Percentiles rank a stretch among this genome's conserved stretches.
Conservation (phyloP, 2,888 invertebrate species). For the Plemyria rubiginata region DNA sequence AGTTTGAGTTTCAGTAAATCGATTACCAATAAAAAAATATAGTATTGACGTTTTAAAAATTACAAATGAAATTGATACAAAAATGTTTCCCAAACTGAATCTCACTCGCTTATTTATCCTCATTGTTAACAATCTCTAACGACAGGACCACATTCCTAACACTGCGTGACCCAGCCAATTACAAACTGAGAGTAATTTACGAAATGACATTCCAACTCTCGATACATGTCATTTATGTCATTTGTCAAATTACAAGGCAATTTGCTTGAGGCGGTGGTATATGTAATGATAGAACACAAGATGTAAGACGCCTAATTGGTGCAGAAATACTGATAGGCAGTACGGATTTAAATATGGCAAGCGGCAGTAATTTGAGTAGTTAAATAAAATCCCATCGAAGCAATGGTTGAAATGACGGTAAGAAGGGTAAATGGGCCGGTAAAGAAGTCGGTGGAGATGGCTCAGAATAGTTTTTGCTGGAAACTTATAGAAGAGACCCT, state of each 20-base stretch:
- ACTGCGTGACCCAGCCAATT: slow-evolving; percentile 70
- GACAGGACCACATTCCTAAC: slow-evolving; percentile 59
- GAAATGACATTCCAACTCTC: slow-evolving; percentile 74
- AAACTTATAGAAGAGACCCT: no score
- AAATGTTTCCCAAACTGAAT: slow-evolving; percentile 14
- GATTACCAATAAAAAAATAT: no score
- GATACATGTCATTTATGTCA: slow-evolving; percentile 70
- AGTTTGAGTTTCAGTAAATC: no score
- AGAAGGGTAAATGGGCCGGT: no score
- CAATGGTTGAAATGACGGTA: slow-evolving; percentile 2
- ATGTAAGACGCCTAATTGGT: slow-evolving; percentile 38
- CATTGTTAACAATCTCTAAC: slow-evolving; percentile 21
- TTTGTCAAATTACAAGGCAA: slow-evolving; percentile 69
- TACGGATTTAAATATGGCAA: slow-evolving; percentile 25
- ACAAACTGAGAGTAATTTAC: slow-evolving; percentile 64
- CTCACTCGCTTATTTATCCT: slow-evolving; percentile 15
- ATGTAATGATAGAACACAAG: slow-evolving; percentile 41
- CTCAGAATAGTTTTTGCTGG: no score
- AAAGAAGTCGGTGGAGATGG: no score
- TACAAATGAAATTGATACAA: not conserved
- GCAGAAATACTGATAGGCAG: slow-evolving; percentile 36
- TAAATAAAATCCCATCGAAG: slow-evolving; percentile 12
- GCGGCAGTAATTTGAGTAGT: slow-evolving; percentile 8
- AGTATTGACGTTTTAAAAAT: no score
- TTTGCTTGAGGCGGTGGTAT: slow-evolving; percentile 53